phyloP scores from a whole-genome alignment of 2,888 invertebrate species.

The Scaptomyza caliginosa region DNA sequence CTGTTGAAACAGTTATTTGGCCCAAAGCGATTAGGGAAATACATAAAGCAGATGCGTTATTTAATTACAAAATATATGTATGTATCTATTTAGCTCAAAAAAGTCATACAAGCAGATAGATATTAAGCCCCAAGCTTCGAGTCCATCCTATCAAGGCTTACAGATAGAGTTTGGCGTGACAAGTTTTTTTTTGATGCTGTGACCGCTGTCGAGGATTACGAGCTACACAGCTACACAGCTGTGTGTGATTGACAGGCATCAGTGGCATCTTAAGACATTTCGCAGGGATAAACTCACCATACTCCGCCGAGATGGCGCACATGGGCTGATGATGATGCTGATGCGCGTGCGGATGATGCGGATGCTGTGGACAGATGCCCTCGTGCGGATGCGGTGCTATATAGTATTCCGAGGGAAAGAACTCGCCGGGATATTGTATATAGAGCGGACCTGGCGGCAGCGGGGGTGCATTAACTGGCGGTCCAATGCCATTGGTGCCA shows the following conservation, averaged over 20 bases:
- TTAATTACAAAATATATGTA: slow-evolving; percentile 22
- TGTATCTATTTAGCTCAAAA: neutral
- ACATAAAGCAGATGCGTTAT: slow-evolving; percentile 54
- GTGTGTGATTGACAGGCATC: slow-evolving; percentile 41
- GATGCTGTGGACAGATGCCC: slow-evolving; percentile 86
- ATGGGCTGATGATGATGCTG: slow-evolving; percentile 86
- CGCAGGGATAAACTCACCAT: slow-evolving; percentile 86
- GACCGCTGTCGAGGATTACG: neutral
- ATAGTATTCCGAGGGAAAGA: slow-evolving; percentile 83
- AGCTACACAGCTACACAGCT: no score
- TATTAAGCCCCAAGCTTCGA: neutral
- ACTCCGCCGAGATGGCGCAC: slow-evolving; percentile 90
- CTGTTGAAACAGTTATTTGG: neutral
- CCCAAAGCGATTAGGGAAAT: neutral
- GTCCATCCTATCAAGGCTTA: neutral
- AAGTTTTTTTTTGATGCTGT: slow-evolving; percentile 36
- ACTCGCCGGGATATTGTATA: slow-evolving; percentile 83
- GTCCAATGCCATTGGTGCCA: slow-evolving; percentile 73
- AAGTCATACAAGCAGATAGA: neutral
- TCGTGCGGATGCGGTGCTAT: slow-evolving; percentile 84
- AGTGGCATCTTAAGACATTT: neutral
- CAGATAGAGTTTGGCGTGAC: slow-evolving; percentile 50
- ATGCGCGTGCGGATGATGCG: slow-evolving; percentile 73
- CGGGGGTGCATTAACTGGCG: slow-evolving; percentile 58
- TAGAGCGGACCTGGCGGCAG: slow-evolving; percentile 81